Conservation (phyloP, 1,140 invertebrate genomes). For the Pararge aegeria region DNA sequence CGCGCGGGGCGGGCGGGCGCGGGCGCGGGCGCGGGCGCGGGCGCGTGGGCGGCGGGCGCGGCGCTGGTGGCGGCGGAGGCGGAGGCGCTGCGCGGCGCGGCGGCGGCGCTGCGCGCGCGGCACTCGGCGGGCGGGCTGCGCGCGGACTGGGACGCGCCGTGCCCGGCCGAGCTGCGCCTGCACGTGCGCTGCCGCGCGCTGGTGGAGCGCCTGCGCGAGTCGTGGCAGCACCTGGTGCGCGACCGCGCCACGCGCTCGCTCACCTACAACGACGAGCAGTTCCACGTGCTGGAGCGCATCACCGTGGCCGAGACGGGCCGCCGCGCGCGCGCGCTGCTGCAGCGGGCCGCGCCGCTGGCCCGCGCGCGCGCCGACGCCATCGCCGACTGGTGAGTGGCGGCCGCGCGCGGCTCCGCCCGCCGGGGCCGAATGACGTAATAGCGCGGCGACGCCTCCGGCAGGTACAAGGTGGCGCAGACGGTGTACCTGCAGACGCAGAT, state of each 20-base stretch:
- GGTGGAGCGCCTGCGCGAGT: constrained; percentile 88
- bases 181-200: constrained; percentile 87
- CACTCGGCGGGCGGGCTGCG: constrained; percentile 78
- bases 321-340: constrained; percentile 83
- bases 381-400: constrained; percentile 83
- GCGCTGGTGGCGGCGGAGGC: constrained; percentile 46
- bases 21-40: constrained; percentile 28
- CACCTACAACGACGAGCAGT: constrained; percentile 96
- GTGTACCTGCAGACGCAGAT: constrained; percentile 88
- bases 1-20: constrained; percentile 35
- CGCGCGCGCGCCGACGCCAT: constrained; percentile 85
- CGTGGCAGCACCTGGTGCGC: constrained; percentile 94
- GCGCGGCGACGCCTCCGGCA: too few species aligned
- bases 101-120: constrained; percentile 47
- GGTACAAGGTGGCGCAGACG: constrained; percentile 90
- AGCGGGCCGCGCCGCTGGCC: constrained; percentile 84
- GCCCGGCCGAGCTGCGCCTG: constrained; percentile 84
- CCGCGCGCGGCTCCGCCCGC: too few species aligned
- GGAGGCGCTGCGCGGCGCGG: constrained; percentile 41
- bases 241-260: constrained; percentile 91
- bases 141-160: constrained; percentile 87
- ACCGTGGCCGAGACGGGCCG: constrained; percentile 86
- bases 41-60: constrained; percentile 37
- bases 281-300: constrained; percentile 93
- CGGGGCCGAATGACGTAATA: too few species aligned